A percentile compares a stretch with the other conserved stretches of the same genome.
Evolutionary conservation across 2,888 invertebrate species (phyloP).

Genomic region (Drosophila trichaetosa): DNA sequence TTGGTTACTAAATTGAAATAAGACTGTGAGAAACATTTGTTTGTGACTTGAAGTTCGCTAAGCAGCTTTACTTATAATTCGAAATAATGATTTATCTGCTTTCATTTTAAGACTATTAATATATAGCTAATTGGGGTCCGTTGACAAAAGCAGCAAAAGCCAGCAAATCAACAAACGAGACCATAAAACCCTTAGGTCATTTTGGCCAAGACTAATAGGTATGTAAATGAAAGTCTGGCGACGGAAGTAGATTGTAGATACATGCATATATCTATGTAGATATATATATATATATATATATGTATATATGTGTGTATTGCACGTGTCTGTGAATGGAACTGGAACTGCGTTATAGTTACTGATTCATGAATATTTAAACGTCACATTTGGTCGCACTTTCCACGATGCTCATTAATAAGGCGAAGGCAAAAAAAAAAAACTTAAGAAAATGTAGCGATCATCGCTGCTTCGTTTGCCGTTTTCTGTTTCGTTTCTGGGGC

Average conservation of each 20-base stretch:
- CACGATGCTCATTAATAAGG: conserved; percentile 83
- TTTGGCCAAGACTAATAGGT: conserved; percentile 55
- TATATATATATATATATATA: background rate
- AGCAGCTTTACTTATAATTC: conserved; percentile 1
- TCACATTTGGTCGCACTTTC: conserved; percentile 84
- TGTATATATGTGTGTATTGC: conserved; percentile 18
- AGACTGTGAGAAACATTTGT: conserved; percentile 14
- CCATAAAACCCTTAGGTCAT: conserved; percentile 34
- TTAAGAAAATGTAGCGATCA: conserved; percentile 77
- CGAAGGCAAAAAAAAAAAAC: conserved; percentile 49
- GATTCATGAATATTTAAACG: conserved; percentile 85
- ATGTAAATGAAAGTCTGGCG: conserved; percentile 65
- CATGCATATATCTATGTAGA: background rate
- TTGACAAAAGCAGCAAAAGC: conserved; percentile 50
- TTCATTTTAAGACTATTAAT: conserved; percentile 16
- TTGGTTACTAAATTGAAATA: background rate
- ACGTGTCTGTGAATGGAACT: conserved; percentile 57
- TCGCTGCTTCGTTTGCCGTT: conserved; percentile 62
- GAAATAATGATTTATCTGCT: conserved; percentile 20
- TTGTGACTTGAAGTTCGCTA: background rate
- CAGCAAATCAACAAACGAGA: conserved; percentile 20
- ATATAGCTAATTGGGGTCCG: conserved; percentile 31
- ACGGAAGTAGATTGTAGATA: conserved; percentile 62
- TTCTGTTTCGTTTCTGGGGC: conserved; percentile 65
- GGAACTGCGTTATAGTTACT: conserved; percentile 77